A percentile compares a stretch with the other conserved stretches of the same genome.
Evolutionary conservation across 2,888 invertebrate species (phyloP).

Genomic region (Taenaris catops): DNA sequence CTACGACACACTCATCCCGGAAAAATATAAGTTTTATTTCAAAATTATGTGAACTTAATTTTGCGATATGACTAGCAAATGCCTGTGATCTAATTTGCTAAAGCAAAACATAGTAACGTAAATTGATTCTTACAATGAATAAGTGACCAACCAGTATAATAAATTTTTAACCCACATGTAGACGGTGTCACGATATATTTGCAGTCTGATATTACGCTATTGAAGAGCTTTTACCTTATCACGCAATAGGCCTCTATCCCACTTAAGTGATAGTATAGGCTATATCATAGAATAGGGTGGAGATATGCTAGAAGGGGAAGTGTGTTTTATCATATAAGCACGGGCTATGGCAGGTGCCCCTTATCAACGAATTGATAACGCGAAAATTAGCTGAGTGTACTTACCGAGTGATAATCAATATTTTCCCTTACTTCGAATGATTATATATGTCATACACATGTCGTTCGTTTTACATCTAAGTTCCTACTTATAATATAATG

Average conservation of each 20-base stretch:
- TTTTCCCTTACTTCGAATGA: constrained; percentile 35
- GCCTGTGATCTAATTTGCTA: too few species aligned
- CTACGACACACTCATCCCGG: too few species aligned
- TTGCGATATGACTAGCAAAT: too few species aligned
- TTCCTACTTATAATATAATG: too few species aligned
- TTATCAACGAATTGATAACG: constrained; percentile 65
- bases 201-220: background rate
- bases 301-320: constrained; percentile 53
- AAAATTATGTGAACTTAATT: too few species aligned
- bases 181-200: background rate
- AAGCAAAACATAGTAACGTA: too few species aligned
- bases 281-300: constrained; percentile 34
- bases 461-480: too few species aligned
- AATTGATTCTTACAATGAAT: too few species aligned
- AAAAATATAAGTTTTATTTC: too few species aligned
- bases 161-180: too few species aligned
- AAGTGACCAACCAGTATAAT: too few species aligned
- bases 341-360: constrained; percentile 49
- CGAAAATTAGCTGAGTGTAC: constrained; percentile 54
- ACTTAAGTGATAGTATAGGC: constrained; percentile 21
- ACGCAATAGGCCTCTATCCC: constrained; percentile 1
- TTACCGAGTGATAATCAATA: constrained; percentile 57
- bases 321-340: constrained; percentile 48
- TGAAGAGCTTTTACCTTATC: constrained; percentile 1
- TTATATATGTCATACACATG: constrained; percentile 4